phyloP scores from a whole-genome alignment of 2,888 invertebrate genomes.

The Xestia ashworthii region DNA sequence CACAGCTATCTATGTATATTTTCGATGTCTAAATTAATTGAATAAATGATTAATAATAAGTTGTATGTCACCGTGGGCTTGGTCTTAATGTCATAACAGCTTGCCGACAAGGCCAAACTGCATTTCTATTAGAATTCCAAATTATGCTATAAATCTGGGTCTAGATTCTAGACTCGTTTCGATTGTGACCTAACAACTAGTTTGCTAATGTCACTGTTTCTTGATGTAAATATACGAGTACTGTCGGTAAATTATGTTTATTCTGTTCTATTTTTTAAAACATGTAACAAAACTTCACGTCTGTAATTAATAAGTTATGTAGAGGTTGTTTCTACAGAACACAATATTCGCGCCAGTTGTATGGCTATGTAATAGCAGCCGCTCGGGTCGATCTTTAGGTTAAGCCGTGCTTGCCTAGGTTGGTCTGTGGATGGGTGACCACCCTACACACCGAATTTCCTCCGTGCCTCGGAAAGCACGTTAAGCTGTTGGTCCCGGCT shows the following conservation, averaged over 20 bases:
- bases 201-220: constrained; percentile 56
- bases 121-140: constrained; percentile 63
- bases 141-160: constrained; percentile 52
- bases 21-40: neutral
- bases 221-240: constrained; percentile 21
- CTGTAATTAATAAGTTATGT: neutral
- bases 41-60: constrained; percentile 28
- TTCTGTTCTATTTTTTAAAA: neutral
- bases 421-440: no score
- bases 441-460: no score
- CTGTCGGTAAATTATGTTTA: neutral
- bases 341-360: no score
- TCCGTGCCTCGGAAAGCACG: no score
- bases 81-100: constrained; percentile 42
- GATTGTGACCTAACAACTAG: constrained; percentile 54
- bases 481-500: no score
- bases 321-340: no score
- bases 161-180: constrained; percentile 54
- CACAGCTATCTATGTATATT: neutral
- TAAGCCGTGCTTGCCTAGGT: no score
- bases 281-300: neutral
- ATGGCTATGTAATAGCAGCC: no score
- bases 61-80: constrained; percentile 26
- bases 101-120: constrained; percentile 62
- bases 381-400: no score